These are phyloP conservation scores for Microplitis mediator DNA, from an alignment of 1,140 invertebrate species.

Conservation along the genomic window DNA sequence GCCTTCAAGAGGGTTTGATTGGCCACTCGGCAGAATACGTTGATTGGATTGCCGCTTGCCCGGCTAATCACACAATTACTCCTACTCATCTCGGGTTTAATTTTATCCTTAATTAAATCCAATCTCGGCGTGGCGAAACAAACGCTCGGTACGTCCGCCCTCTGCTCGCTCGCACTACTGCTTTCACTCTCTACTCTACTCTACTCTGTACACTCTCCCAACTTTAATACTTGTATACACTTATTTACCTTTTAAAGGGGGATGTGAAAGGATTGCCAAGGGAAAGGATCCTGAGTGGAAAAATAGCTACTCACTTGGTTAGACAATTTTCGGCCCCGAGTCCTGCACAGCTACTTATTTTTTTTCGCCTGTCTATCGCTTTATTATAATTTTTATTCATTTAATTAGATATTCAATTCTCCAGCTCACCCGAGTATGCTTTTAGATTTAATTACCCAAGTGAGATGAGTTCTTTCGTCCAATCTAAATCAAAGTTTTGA, in stretches of 20 bases:
- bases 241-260: background rate
- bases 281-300: background rate
- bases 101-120: constrained; percentile 58
- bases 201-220: background rate
- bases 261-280: background rate
- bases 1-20: constrained; percentile 47
- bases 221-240: background rate
- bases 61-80: constrained; percentile 53
- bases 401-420: too few relatives aligned
- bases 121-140: constrained; percentile 42
- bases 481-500: too few relatives aligned
- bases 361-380: too few relatives aligned
- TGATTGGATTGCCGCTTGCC: constrained; percentile 49
- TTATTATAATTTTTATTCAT: too few relatives aligned
- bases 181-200: background rate
- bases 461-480: too few relatives aligned
- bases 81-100: constrained; percentile 40
- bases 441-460: too few relatives aligned
- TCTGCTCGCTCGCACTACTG: background rate
- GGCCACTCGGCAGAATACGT: constrained; percentile 44
- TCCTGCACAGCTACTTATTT: too few relatives aligned
- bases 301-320: constrained; percentile 1
- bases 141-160: constrained; percentile 22
- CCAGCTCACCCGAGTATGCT: too few relatives aligned
- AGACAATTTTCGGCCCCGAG: background rate